A percentile compares a stretch with the other conserved stretches of the same genome.
Evolutionary conservation across 1,140 invertebrate species (phyloP).

Genomic region (Drosophila sp.): DNA sequence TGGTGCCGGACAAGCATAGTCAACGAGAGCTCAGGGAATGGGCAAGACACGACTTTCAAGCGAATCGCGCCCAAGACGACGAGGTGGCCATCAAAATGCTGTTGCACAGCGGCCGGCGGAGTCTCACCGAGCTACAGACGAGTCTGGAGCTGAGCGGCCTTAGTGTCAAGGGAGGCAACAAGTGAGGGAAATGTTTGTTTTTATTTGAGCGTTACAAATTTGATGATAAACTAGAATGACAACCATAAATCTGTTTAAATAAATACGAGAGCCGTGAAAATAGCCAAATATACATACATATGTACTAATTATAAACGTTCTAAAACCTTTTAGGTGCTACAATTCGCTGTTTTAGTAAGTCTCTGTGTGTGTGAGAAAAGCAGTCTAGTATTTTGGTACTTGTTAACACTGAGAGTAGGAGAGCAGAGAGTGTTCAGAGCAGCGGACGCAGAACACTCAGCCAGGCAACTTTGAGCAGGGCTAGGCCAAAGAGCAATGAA

Average conservation of each 20-base stretch:
- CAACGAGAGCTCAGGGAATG: conserved; percentile 88
- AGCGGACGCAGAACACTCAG: conserved; percentile 67
- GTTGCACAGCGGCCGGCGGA: conserved; percentile 89
- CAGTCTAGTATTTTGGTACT: conserved; percentile 68
- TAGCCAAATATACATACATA: conserved; percentile 54
- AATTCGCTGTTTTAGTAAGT: conserved; percentile 62
- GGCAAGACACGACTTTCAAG: conserved; percentile 89
- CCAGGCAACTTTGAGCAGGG: conserved; percentile 78
- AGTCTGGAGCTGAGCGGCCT: conserved; percentile 86
- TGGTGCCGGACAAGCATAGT: conserved; percentile 88
- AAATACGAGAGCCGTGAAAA: conserved; percentile 54
- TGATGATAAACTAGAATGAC: conserved; percentile 20
- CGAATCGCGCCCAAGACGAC: conserved; percentile 88
- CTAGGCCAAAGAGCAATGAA: conserved; percentile 84
- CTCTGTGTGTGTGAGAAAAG: conserved; percentile 49
- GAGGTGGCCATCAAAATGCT: conserved; percentile 89
- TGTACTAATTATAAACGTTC: conserved; percentile 37
- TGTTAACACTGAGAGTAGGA: conserved; percentile 13
- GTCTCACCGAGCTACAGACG: conserved; percentile 88
- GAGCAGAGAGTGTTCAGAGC: conserved; percentile 34
- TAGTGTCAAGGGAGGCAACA: conserved; percentile 19
- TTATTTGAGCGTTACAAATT: conserved; percentile 73
- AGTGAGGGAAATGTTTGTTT: conserved; percentile 48
- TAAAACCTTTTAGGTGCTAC: conserved; percentile 75
- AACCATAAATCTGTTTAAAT: conserved; percentile 49